Evolutionary conservation across 2,888 invertebrate genomes (phyloP).

Genomic region (Agriopis leucophaearia): DNA sequence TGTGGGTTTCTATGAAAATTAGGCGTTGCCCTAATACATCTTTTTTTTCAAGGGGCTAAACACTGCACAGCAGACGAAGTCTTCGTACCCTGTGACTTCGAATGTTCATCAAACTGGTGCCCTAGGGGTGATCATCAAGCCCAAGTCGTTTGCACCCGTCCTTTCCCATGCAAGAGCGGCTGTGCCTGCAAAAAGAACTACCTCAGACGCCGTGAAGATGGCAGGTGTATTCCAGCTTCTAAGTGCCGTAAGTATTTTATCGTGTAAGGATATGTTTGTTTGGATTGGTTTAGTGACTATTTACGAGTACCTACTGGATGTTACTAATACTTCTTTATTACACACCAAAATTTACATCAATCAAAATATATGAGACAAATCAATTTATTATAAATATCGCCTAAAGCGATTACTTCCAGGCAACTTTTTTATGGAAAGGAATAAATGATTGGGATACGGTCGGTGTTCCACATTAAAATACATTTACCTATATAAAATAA

Average conservation of each 20-base stretch:
- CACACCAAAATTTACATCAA: too few relatives aligned
- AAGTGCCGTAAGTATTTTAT: slow-evolving; percentile 57
- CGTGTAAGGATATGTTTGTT: neutral
- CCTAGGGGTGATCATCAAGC: slow-evolving; percentile 53
- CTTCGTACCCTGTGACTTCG: slow-evolving; percentile 53
- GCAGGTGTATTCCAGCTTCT: slow-evolving; percentile 40
- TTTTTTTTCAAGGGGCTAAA: slow-evolving; percentile 29
- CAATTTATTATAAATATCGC: too few relatives aligned
- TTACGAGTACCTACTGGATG: too few relatives aligned
- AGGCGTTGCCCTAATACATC: neutral
- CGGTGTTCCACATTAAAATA: too few relatives aligned
- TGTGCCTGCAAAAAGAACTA: slow-evolving; percentile 60
- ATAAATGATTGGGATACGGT: too few relatives aligned
- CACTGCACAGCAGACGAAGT: slow-evolving; percentile 52
- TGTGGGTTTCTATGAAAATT: too few relatives aligned
- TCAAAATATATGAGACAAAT: too few relatives aligned
- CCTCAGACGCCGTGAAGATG: slow-evolving; percentile 34
- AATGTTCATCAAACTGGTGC: slow-evolving; percentile 58
- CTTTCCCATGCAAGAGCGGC: slow-evolving; percentile 60
- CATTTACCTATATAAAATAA: too few relatives aligned
- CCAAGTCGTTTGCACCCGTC: slow-evolving; percentile 51
- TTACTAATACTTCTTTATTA: too few relatives aligned
- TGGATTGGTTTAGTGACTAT: slow-evolving; percentile 7
- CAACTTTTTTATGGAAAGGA: too few relatives aligned
- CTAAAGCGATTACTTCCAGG: too few relatives aligned